Percentiles rank a stretch among this genome's conserved stretches.
Evolutionary conservation across 2,797 vertebrate genomes (phyloP).

Genomic region (Cyprinodon diabolis): DNA sequence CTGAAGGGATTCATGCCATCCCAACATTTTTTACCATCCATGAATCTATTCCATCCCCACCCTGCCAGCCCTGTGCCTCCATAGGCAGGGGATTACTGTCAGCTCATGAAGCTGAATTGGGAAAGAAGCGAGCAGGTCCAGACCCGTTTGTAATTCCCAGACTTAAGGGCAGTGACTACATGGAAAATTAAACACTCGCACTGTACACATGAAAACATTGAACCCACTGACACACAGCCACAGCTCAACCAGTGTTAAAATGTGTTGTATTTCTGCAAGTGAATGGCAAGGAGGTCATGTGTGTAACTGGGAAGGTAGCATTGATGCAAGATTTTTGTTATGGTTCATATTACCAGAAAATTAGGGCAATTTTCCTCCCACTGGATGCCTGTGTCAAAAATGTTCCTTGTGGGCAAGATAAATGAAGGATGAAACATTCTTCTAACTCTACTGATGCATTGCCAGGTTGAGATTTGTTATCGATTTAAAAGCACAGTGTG

Average conservation of each 20-base stretch:
- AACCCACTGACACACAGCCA: conserved; percentile 71
- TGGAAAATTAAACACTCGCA: conserved; percentile 80
- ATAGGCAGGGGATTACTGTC: conserved; percentile 76
- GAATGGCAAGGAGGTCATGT: conserved; percentile 40
- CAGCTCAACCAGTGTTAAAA: conserved; percentile 46
- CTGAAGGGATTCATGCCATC: conserved; percentile 43
- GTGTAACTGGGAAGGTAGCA: conserved; percentile 52
- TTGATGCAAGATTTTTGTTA: conserved; percentile 66
- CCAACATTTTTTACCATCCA: conserved; percentile 43
- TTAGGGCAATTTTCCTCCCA: conserved; percentile 37
- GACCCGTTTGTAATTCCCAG: conserved; percentile 77
- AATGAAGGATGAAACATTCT: conserved; percentile 56
- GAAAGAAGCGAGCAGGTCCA: conserved; percentile 75
- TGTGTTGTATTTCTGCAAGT: conserved; percentile 49
- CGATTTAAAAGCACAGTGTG: conserved; percentile 46
- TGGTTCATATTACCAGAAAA: conserved; percentile 55
- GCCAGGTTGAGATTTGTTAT: conserved; percentile 49
- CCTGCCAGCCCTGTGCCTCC: conserved; percentile 38
- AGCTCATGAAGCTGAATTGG: conserved; percentile 66
- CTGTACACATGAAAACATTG: conserved; percentile 67
- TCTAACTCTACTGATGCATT: conserved; percentile 50
- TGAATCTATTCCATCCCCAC: conserved; percentile 44
- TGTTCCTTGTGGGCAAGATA: conserved; percentile 20
- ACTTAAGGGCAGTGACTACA: conserved; percentile 76
- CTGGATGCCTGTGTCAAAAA: conserved; percentile 29